A percentile compares a stretch with the other conserved stretches of the same genome.
These are phyloP conservation scores for Centropyge bicolor DNA, from an alignment of 2,797 vertebrate genomes.

Conservation along the genomic window DNA sequence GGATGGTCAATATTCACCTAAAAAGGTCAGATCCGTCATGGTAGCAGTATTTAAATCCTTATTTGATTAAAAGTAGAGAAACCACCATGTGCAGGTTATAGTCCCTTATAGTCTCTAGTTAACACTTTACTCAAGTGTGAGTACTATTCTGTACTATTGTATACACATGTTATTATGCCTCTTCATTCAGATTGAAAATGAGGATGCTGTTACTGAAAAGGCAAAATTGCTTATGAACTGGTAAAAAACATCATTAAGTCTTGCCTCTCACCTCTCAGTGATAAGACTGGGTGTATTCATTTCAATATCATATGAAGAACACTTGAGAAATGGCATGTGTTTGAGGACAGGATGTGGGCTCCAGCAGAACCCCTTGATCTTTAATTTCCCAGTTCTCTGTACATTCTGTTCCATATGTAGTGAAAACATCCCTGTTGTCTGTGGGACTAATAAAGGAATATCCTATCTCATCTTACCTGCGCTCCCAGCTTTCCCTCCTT, in stretches of 20 bases:
- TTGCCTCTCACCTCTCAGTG: neutral
- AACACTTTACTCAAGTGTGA: too few species aligned
- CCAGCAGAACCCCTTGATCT: neutral
- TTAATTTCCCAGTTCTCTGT: neutral
- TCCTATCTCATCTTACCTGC: slow-evolving; percentile 84
- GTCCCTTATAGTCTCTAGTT: too few species aligned
- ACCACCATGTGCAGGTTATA: too few species aligned
- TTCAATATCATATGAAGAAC: neutral
- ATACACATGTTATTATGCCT: too few species aligned
- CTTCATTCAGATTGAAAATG: neutral
- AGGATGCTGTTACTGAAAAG: neutral
- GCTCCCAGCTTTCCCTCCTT: slow-evolving; percentile 87
- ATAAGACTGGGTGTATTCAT: neutral
- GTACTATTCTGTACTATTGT: too few species aligned
- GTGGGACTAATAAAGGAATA: too few species aligned
- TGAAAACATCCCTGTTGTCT: too few species aligned
- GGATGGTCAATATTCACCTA: too few species aligned
- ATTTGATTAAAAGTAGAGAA: too few species aligned
- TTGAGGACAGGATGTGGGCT: neutral
- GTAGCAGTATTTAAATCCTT: too few species aligned
- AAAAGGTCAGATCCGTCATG: too few species aligned
- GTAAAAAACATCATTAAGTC: neutral
- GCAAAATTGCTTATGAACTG: neutral
- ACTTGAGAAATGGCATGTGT: neutral
- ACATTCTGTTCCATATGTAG: neutral